Evolutionary conservation across 2,888 invertebrate species (phyloP).

Genomic region (Cylloceria caligata): DNA sequence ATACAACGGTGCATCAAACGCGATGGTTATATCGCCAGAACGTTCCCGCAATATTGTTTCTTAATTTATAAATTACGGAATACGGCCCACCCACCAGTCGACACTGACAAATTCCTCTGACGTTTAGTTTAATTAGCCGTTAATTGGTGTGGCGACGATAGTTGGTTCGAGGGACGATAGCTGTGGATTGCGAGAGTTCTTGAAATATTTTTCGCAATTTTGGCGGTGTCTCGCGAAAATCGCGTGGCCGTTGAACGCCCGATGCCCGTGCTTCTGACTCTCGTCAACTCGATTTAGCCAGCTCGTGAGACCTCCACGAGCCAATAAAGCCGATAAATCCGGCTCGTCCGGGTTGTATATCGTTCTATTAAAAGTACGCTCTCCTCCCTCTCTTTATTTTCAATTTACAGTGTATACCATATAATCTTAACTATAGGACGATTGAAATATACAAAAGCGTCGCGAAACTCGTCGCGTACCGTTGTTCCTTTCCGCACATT

Average conservation of each 20-base stretch:
- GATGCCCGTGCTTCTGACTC: conserved; percentile 17
- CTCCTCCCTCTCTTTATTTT: conserved; percentile 19
- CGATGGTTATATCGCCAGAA: no score
- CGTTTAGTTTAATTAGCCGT: neutral
- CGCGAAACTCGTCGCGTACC: conserved; percentile 2
- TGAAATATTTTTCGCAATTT: conserved; percentile 55
- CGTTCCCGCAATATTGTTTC: no score
- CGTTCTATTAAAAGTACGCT: conserved; percentile 63
- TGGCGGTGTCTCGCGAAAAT: conserved; percentile 58
- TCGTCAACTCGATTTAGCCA: conserved; percentile 66
- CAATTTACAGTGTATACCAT: neutral
- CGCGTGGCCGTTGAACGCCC: conserved; percentile 52
- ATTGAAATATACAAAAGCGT: conserved; percentile 31
- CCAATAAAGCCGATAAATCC: conserved; percentile 69
- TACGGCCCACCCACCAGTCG: no score
- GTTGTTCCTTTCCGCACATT: conserved; percentile 58
- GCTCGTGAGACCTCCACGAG: conserved; percentile 63
- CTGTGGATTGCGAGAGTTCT: neutral
- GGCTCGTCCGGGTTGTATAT: conserved; percentile 63
- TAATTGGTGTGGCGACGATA: neutral
- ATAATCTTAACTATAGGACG: neutral
- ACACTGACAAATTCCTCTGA: no score
- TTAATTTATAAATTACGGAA: no score
- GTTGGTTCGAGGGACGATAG: neutral
- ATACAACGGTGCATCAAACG: no score